Percentiles rank a stretch among this genome's conserved stretches.
Conservation (phyloP, 2,888 invertebrate species). For the Lissocephala sabroskyi region DNA sequence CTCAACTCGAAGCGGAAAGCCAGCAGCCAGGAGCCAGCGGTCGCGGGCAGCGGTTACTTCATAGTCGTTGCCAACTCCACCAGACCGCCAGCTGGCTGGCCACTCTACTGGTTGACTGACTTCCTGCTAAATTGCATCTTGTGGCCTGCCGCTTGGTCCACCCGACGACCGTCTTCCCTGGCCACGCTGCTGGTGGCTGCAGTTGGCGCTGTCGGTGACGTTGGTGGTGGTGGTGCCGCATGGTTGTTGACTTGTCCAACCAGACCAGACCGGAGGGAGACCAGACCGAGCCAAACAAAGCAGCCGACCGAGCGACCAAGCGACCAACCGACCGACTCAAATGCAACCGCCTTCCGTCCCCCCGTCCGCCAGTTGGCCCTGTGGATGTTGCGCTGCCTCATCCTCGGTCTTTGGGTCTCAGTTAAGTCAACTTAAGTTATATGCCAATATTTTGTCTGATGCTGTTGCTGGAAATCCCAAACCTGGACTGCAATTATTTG, state of each 20-base stretch:
- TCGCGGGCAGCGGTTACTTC: too few species aligned
- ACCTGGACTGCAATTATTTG: constrained; percentile 32
- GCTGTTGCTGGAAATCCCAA: background rate
- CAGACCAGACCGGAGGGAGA: too few species aligned
- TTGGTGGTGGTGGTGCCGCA: background rate
- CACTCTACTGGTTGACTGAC: background rate
- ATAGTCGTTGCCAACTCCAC: background rate
- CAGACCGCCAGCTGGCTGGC: background rate
- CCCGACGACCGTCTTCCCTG: too few species aligned
- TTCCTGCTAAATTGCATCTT: background rate
- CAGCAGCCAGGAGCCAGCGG: too few species aligned
- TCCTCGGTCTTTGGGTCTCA: too few species aligned
- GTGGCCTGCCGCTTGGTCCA: background rate
- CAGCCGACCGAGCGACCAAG: too few species aligned
- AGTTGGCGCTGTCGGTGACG: constrained; percentile 1
- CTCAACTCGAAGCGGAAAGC: background rate
- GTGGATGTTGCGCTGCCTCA: too few species aligned
- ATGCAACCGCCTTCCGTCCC: background rate
- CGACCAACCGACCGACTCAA: too few species aligned
- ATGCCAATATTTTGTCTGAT: constrained; percentile 2
- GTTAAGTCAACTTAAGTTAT: background rate
- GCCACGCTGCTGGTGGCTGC: background rate
- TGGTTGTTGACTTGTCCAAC: background rate
- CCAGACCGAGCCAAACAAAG: too few species aligned
- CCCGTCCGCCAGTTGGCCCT: too few species aligned